These are phyloP conservation scores for Ptycholaimellus sp. DNA, from an alignment of 2,888 invertebrate species.

Conservation along the genomic window DNA sequence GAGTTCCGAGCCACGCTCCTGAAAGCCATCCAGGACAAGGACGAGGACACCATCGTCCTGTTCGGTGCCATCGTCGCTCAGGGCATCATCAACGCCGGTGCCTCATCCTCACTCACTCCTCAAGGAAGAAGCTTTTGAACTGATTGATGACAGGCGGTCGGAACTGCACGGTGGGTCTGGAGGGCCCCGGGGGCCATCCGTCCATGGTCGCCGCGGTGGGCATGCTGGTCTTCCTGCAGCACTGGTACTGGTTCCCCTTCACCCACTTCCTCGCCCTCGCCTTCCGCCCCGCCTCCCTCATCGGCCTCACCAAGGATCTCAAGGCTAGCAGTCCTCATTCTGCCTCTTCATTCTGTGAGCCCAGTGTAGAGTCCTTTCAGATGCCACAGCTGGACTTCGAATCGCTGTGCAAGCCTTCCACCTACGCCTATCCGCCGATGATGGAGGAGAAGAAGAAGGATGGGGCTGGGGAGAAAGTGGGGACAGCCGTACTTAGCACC, in stretches of 20 bases:
- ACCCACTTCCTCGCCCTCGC: constrained; percentile 81
- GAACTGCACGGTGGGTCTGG: constrained; percentile 78
- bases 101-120: not conserved
- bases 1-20: constrained; percentile 82
- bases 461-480: constrained; percentile 84
- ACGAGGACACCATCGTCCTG: constrained; percentile 98
- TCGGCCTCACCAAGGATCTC: constrained; percentile 72
- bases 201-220: constrained; percentile 92
- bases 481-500: constrained; percentile 85
- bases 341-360: not conserved
- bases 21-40: constrained; percentile 89
- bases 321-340: constrained; percentile 30
- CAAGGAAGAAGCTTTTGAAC: constrained; percentile 1
- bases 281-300: constrained; percentile 79
- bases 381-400: constrained; percentile 56
- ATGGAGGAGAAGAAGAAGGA: constrained; percentile 95
- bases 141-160: constrained; percentile 44
- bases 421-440: constrained; percentile 85
- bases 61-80: constrained; percentile 78
- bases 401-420: constrained; percentile 73
- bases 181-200: constrained; percentile 61
- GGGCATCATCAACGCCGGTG: constrained; percentile 18
- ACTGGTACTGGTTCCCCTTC: constrained; percentile 99
- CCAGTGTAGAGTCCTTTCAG: constrained; percentile 13
- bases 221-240: constrained; percentile 84